Conservation (phyloP, 2,888 invertebrate species). For the Drosophila gaucha region DNA sequence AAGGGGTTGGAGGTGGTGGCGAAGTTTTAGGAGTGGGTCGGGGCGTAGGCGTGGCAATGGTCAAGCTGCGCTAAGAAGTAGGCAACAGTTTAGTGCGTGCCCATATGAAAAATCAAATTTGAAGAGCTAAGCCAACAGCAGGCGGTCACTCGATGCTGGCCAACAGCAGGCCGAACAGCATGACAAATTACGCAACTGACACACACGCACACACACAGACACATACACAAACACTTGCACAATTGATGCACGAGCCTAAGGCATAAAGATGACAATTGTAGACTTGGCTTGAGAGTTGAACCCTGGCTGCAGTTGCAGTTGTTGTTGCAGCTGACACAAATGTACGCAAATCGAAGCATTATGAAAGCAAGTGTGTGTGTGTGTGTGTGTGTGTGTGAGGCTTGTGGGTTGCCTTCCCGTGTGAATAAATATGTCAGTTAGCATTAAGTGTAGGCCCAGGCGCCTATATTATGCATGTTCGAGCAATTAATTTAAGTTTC, state of each 20-base stretch:
- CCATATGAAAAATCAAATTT: conserved; percentile 68
- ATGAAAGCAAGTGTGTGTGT: conserved; percentile 48
- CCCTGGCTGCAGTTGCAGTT: conserved; percentile 13
- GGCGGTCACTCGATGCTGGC: conserved; percentile 49
- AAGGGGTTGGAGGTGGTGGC: not conserved
- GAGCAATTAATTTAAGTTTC: conserved; percentile 79
- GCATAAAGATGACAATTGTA: conserved; percentile 61
- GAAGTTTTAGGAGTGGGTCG: not conserved
- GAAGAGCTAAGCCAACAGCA: conserved; percentile 66
- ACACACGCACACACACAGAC: conserved; percentile 16
- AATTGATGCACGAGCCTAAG: conserved; percentile 13
- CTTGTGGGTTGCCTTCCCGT: conserved; percentile 36
- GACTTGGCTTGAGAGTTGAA: conserved; percentile 39
- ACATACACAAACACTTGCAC: conserved; percentile 1
- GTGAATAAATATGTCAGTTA: conserved; percentile 75
- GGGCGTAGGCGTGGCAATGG: not conserved
- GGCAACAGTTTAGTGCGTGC: conserved; percentile 51
- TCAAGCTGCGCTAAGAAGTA: conserved; percentile 28
- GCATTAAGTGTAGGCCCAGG: conserved; percentile 68
- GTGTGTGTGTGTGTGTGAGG: conserved; percentile 6
- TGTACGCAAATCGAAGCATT: conserved; percentile 69
- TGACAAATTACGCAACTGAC: conserved; percentile 64
- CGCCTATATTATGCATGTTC: conserved; percentile 75
- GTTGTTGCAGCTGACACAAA: conserved; percentile 62
- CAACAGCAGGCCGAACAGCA: conserved; percentile 48